Evolutionary conservation across 2,888 invertebrate species (phyloP).

Genomic region (Shargacucullia verbasci): DNA sequence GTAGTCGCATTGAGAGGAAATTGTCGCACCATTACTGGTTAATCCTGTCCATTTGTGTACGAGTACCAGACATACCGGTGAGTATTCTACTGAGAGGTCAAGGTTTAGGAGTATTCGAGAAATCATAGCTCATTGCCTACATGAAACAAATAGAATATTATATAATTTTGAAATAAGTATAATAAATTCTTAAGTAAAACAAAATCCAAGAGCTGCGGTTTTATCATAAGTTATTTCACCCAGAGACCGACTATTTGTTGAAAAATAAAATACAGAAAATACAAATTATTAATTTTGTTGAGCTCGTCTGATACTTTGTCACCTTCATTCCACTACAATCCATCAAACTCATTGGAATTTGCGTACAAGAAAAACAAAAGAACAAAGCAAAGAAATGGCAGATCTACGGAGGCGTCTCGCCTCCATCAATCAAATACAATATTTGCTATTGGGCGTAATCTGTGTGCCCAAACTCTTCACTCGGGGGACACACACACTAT

Average conservation of each 20-base stretch:
- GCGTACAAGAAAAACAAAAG: slow-evolving; percentile 70
- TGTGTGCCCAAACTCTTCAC: slow-evolving; percentile 85
- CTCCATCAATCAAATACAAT: slow-evolving; percentile 83
- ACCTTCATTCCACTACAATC: slow-evolving; percentile 46
- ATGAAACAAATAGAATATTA: too few relatives aligned
- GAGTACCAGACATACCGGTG: slow-evolving; percentile 51
- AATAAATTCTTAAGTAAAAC: neutral
- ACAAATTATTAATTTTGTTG: slow-evolving; percentile 39
- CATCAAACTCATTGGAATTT: slow-evolving; percentile 53
- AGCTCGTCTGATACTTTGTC: slow-evolving; percentile 46
- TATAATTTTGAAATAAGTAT: neutral
- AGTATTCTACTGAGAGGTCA: too few relatives aligned
- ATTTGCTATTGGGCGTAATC: slow-evolving; percentile 87
- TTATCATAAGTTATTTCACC: slow-evolving; percentile 1
- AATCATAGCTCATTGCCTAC: too few relatives aligned
- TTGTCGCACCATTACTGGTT: slow-evolving; percentile 78
- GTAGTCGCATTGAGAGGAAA: slow-evolving; percentile 64
- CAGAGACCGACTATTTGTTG: slow-evolving; percentile 12
- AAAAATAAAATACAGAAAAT: slow-evolving; percentile 30
- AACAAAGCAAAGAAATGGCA: slow-evolving; percentile 68
- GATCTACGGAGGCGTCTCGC: slow-evolving; percentile 71
- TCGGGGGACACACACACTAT: slow-evolving; percentile 80
- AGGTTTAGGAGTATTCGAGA: too few relatives aligned
- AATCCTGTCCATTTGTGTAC: slow-evolving; percentile 76
- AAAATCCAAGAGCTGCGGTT: slow-evolving; percentile 1